phyloP scores from a whole-genome alignment of 1,140 invertebrate species.

The Drosophila biarmipes region DNA sequence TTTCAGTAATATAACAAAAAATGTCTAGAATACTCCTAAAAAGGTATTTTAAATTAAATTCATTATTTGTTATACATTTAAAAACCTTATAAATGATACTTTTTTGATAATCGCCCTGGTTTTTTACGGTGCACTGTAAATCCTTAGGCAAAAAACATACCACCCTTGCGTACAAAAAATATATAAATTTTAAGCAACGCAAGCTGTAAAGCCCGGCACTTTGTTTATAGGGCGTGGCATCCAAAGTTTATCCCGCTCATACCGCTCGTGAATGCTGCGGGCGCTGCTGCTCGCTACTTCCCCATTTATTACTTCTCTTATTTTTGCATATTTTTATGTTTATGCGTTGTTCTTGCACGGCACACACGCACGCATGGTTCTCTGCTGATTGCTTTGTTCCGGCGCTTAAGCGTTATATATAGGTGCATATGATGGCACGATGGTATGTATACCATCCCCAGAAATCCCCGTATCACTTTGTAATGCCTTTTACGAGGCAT shows the following conservation, averaged over 20 bases:
- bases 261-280: constrained; percentile 3
- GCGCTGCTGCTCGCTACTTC: constrained; percentile 2
- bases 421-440: neutral
- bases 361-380: constrained; percentile 53
- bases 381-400: constrained; percentile 77
- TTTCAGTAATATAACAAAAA: too few species aligned
- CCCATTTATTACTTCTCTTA: constrained; percentile 44
- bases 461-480: constrained; percentile 38
- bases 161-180: constrained; percentile 6
- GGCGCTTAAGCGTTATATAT: constrained; percentile 64
- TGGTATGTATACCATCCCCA: neutral
- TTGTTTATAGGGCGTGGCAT: constrained; percentile 42
- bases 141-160: constrained; percentile 1
- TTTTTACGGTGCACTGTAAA: constrained; percentile 7
- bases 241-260: constrained; percentile 47
- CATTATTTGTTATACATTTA: too few species aligned
- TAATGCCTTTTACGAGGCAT: constrained; percentile 39
- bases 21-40: too few species aligned
- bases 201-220: constrained; percentile 35
- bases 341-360: constrained; percentile 30
- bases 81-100: too few species aligned
- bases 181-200: constrained; percentile 39
- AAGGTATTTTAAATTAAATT: too few species aligned
- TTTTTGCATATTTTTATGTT: constrained; percentile 59
- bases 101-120: neutral